Percentiles rank a stretch among this genome's conserved stretches.
phyloP scores from a whole-genome alignment of 2,888 invertebrate genomes.

The Dichetophora obliterata region DNA sequence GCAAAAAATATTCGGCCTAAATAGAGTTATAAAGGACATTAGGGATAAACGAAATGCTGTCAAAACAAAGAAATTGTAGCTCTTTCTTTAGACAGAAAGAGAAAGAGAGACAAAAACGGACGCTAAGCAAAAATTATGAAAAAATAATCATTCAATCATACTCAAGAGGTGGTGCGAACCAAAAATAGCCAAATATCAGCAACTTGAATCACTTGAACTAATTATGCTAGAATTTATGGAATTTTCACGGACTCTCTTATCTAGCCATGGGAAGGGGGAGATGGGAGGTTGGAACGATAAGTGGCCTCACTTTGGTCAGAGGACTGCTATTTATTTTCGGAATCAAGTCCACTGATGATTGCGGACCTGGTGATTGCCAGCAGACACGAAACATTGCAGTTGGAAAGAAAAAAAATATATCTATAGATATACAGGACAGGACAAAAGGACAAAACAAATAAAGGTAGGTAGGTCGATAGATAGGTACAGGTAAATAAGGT shows the following conservation, averaged over 20 bases:
- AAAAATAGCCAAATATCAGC: slow-evolving; percentile 47
- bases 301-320: too few relatives aligned
- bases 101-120: too few relatives aligned
- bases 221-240: slow-evolving; percentile 56
- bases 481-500: neutral
- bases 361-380: neutral
- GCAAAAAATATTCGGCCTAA: too few relatives aligned
- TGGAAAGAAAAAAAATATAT: neutral
- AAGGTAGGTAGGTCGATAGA: neutral
- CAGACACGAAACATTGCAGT: neutral
- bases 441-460: neutral
- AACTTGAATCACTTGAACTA: slow-evolving; percentile 61
- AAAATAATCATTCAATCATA: too few relatives aligned
- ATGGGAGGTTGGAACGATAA: too few relatives aligned
- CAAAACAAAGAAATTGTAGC: too few relatives aligned
- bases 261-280: neutral
- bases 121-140: too few relatives aligned
- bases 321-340: neutral
- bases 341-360: neutral
- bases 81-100: too few relatives aligned
- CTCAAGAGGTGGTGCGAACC: neutral
- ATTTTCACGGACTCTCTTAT: slow-evolving; percentile 45
- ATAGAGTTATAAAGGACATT: too few relatives aligned
- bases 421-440: neutral
- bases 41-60: too few relatives aligned